A percentile compares a stretch with the other conserved stretches of the same genome.
phyloP scores from a whole-genome alignment of 2,797 vertebrate species.

The Oryzias sinensis region DNA sequence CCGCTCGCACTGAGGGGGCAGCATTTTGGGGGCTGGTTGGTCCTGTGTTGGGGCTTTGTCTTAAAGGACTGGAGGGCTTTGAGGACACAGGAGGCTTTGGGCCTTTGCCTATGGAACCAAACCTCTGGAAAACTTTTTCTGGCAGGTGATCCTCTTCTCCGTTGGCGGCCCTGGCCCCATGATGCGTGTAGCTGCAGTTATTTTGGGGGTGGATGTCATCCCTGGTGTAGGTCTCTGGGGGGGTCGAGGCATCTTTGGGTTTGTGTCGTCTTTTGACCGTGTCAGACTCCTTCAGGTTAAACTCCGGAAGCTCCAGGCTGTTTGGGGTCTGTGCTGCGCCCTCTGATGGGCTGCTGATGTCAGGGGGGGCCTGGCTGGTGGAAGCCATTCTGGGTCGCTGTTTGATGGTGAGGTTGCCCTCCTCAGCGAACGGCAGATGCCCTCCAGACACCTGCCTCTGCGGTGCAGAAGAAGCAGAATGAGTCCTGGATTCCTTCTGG shows the following conservation, averaged over 20 bases:
- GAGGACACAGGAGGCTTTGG: constrained; percentile 63
- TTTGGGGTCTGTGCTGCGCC: constrained; percentile 30
- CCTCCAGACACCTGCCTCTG: constrained; percentile 81
- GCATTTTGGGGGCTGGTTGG: constrained; percentile 61
- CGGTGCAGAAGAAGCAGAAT: constrained; percentile 36
- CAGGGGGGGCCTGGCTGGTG: constrained; percentile 22
- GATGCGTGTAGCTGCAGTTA: constrained; percentile 70
- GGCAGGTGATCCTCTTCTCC: constrained; percentile 69
- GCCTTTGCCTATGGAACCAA: constrained; percentile 64
- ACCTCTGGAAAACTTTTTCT: constrained; percentile 64
- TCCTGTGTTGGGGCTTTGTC: constrained; percentile 39
- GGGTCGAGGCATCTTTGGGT: constrained; percentile 74
- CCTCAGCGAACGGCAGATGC: constrained; percentile 90
- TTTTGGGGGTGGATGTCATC: constrained; percentile 68
- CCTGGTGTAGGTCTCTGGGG: constrained; percentile 62
- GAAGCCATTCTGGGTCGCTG: constrained; percentile 82
- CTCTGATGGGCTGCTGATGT: constrained; percentile 21
- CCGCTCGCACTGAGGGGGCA: background rate
- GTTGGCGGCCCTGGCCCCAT: constrained; percentile 56
- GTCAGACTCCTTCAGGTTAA: constrained; percentile 93
- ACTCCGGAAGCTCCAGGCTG: constrained; percentile 73
- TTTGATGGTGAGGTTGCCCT: constrained; percentile 94
- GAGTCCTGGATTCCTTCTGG: constrained; percentile 41
- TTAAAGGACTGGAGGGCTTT: constrained; percentile 64
- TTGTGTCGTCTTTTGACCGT: constrained; percentile 91